These are phyloP conservation scores for Andricus curvator DNA, from an alignment of 2,888 invertebrate genomes.

Conservation along the genomic window DNA sequence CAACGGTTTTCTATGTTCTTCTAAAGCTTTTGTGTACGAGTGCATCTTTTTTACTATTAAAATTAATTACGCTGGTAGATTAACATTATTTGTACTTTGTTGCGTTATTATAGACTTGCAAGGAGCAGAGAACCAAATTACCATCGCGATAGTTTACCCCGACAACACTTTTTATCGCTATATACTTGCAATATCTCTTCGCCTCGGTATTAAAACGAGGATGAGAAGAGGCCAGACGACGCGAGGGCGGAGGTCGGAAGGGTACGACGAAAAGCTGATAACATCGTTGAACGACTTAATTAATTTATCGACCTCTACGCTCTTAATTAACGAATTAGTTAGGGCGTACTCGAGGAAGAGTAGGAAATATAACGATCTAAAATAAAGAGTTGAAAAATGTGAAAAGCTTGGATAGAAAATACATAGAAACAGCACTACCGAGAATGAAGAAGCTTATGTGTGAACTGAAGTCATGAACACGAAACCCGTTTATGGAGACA, in stretches of 20 bases:
- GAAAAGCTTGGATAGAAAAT: too few species aligned
- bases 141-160: background rate
- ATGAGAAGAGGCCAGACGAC: background rate
- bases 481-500: too few species aligned
- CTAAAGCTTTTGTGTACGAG: too few species aligned
- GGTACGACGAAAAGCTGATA: conserved; percentile 13
- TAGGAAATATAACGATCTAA: conserved; percentile 1
- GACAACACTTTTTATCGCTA: background rate
- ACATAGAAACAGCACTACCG: too few species aligned
- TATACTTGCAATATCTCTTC: background rate
- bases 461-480: too few species aligned
- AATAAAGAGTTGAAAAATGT: background rate
- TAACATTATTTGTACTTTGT: background rate
- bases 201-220: background rate
- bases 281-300: conserved; percentile 48
- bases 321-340: conserved; percentile 60
- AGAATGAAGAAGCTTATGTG: too few species aligned
- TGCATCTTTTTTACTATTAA: too few species aligned
- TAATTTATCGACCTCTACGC: conserved; percentile 56
- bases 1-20: too few species aligned
- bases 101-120: background rate
- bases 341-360: background rate
- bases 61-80: background rate
- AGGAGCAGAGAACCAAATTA: background rate
- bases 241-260: background rate